Percentiles rank a stretch among this genome's conserved stretches.
Evolutionary conservation across 2,113 vertebrate genomes (phyloP).

Genomic region (Sphaerodactylus townsendi): DNA sequence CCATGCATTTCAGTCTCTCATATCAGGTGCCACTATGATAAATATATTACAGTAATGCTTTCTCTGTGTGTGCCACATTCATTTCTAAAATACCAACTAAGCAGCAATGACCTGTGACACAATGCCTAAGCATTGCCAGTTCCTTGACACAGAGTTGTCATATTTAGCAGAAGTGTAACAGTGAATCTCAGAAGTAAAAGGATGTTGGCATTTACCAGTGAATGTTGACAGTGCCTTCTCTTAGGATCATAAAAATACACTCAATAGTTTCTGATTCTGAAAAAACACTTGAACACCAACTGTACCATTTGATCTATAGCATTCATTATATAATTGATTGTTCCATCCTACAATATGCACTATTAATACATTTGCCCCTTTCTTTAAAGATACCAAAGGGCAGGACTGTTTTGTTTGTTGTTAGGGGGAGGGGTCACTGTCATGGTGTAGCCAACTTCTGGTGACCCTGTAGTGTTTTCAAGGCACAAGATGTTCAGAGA

Average conservation of each 20-base stretch:
- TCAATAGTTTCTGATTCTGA: not conserved
- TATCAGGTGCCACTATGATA: not conserved
- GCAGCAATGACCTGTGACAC: not conserved
- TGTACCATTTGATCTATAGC: not conserved
- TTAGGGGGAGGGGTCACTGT: too few relatives aligned
- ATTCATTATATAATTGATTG: not conserved
- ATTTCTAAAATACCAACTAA: not conserved
- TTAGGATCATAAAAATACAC: not conserved
- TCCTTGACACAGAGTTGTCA: not conserved
- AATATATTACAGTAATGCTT: not conserved
- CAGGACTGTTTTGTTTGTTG: too few relatives aligned
- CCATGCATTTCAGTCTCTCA: not conserved
- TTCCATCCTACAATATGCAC: too few relatives aligned
- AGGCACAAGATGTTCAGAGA: too few relatives aligned
- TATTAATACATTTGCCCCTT: too few relatives aligned
- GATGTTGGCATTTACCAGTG: not conserved
- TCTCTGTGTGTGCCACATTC: not conserved
- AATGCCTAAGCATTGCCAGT: not conserved
- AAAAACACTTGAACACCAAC: not conserved
- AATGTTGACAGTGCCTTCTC: not conserved
- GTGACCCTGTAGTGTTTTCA: too few relatives aligned
- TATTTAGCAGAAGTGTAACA: not conserved
- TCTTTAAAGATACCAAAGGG: too few relatives aligned
- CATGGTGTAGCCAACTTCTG: too few relatives aligned
- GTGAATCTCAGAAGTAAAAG: not conserved